Conservation (phyloP, 92 coral and sea anemone genomes). For the Epizoanthus stellaris region DNA sequence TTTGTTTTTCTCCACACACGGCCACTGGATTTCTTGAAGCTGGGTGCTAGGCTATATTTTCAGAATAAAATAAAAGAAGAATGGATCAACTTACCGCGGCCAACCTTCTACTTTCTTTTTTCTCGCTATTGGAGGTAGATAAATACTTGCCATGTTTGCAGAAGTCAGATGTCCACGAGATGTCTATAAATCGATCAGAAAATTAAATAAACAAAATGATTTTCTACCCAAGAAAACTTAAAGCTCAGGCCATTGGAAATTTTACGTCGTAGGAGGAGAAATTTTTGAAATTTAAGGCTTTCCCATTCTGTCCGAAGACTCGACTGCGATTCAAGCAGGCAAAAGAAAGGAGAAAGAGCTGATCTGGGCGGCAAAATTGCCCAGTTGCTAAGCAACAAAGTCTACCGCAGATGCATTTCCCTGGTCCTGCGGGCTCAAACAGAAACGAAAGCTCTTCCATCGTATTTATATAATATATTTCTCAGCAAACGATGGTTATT, state of each 20-base stretch:
- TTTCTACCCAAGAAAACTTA: not conserved
- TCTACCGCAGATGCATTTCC: not conserved
- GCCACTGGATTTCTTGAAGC: conserved; percentile 5
- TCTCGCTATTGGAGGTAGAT: conserved; percentile 96
- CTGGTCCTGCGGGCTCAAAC: not conserved
- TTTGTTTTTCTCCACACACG: not conserved
- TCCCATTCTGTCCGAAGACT: too few species aligned
- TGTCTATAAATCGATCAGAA: not conserved
- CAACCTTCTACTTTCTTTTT: conserved; percentile 94
- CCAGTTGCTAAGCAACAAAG: not conserved
- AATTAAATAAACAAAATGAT: not conserved
- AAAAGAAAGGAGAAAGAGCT: too few species aligned
- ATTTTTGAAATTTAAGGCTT: too few species aligned
- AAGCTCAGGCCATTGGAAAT: too few species aligned
- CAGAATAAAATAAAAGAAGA: not conserved
- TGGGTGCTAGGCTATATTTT: conserved; percentile 34
- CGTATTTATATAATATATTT: not conserved
- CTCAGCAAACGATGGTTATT: conserved; percentile 77
- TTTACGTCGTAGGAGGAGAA: too few species aligned
- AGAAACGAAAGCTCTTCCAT: not conserved
- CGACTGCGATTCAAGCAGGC: too few species aligned
- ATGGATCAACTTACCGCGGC: conserved; percentile 73
- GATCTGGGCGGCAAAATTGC: too few species aligned
- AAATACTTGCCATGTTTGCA: conserved; percentile 84
- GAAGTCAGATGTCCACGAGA: not conserved